phyloP scores from a whole-genome alignment of 2,797 vertebrate genomes.

The Amniataba percoides region DNA sequence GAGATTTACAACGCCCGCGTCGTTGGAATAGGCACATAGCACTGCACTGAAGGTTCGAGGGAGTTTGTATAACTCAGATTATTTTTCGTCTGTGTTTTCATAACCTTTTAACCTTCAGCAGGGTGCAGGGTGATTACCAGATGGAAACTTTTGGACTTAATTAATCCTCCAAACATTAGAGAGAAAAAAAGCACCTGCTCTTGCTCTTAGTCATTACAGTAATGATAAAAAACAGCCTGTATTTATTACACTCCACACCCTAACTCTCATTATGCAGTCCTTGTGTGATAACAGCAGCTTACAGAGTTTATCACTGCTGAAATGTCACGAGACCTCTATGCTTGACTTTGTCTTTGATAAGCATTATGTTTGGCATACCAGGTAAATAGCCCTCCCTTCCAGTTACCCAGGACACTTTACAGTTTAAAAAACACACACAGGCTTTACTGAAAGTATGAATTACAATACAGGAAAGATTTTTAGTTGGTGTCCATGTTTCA shows the following conservation, averaged over 20 bases:
- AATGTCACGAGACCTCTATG: not conserved
- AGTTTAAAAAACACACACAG: not conserved
- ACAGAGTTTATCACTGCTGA: not conserved
- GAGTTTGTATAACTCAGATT: slow-evolving; percentile 29
- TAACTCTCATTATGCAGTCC: not conserved
- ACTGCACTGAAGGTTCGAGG: not conserved
- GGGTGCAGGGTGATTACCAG: not conserved
- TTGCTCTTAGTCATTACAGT: not conserved
- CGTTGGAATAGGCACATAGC: slow-evolving; percentile 20
- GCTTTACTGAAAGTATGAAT: not conserved
- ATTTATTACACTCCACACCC: not conserved
- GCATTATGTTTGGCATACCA: not conserved
- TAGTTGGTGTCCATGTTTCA: not conserved
- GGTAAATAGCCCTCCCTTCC: slow-evolving; percentile 5
- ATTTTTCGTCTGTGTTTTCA: slow-evolving; percentile 36
- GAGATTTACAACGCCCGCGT: slow-evolving; percentile 19
- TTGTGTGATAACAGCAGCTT: not conserved
- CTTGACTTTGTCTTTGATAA: slow-evolving; percentile 32
- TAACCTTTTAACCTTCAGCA: slow-evolving; percentile 30
- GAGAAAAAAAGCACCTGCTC: not conserved
- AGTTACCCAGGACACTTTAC: not conserved
- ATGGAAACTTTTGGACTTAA: slow-evolving; percentile 15
- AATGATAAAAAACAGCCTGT: not conserved
- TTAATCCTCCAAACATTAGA: slow-evolving; percentile 15
- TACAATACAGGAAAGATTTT: not conserved